These are phyloP conservation scores for Chironomus striatipennis DNA, from an alignment of 1,140 invertebrate species.

Conservation along the genomic window DNA sequence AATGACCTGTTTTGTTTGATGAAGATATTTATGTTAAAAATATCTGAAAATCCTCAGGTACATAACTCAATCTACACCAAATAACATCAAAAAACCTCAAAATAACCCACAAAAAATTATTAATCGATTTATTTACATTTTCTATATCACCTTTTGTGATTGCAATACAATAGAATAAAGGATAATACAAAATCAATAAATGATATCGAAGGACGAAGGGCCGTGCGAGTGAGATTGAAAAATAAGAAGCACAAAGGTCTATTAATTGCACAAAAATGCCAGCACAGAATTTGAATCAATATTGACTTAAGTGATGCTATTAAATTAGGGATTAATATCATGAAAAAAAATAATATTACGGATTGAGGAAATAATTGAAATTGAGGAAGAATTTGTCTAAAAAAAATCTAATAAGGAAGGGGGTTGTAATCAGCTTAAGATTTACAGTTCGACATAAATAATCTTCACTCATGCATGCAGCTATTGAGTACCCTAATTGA, in stretches of 20 bases:
- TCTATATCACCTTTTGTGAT: neutral
- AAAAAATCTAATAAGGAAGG: neutral
- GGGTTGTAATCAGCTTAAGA: conserved; percentile 12
- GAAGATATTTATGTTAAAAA: neutral
- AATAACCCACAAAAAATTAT: neutral
- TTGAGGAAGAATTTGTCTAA: neutral
- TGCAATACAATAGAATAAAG: no score
- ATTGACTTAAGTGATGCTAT: conserved; percentile 7
- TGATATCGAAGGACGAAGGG: no score
- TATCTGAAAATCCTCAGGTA: no score
- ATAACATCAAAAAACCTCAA: neutral
- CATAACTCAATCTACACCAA: neutral
- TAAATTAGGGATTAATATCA: conserved; percentile 14
- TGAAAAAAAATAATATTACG: no score
- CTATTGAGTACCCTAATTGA: neutral
- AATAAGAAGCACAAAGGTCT: no score
- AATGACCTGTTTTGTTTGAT: neutral
- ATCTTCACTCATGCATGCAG: neutral
- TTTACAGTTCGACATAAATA: conserved; percentile 8
- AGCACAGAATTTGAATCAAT: neutral
- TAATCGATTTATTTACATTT: neutral
- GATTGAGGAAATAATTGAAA: neutral
- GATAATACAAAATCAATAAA: no score
- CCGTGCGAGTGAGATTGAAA: neutral
- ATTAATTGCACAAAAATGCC: no score